Conservation (phyloP, 2,113 vertebrate genomes). For the Labeo rohita region DNA sequence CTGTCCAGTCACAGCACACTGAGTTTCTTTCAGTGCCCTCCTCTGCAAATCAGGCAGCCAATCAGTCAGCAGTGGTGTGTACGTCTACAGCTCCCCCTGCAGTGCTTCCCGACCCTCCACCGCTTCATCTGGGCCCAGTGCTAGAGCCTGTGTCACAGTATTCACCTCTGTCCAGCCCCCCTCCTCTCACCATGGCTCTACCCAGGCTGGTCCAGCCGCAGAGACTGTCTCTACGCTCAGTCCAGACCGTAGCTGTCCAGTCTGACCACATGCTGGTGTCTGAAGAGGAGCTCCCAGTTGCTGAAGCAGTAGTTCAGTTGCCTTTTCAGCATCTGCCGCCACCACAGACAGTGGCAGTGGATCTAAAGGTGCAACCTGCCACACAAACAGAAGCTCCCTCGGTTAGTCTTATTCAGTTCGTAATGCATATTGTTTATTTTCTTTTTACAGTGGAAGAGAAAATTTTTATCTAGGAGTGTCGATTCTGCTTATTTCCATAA, state of each 20-base stretch:
- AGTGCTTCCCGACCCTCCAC: slow-evolving; percentile 77
- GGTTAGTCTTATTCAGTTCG: slow-evolving; percentile 74
- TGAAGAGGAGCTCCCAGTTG: slow-evolving; percentile 86
- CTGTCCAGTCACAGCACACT: slow-evolving; percentile 76
- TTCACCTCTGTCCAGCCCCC: slow-evolving; percentile 55
- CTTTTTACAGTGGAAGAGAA: not conserved
- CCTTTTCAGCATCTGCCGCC: slow-evolving; percentile 89
- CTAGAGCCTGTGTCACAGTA: slow-evolving; percentile 75
- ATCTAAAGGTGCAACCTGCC: slow-evolving; percentile 86
- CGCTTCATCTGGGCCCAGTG: slow-evolving; percentile 79
- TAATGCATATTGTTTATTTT: not conserved
- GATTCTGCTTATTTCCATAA: not conserved
- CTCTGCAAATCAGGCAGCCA: slow-evolving; percentile 67
- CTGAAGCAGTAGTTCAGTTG: slow-evolving; percentile 88
- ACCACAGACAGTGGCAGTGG: slow-evolving; percentile 91
- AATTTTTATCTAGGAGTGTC: not conserved
- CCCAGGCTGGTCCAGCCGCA: slow-evolving; percentile 81
- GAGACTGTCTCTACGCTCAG: slow-evolving; percentile 81
- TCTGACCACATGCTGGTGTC: slow-evolving; percentile 85
- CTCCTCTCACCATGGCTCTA: slow-evolving; percentile 70
- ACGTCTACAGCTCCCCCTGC: slow-evolving; percentile 80
- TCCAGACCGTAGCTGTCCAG: slow-evolving; percentile 85
- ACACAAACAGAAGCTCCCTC: slow-evolving; percentile 76
- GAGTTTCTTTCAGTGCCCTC: slow-evolving; percentile 71
- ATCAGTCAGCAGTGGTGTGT: slow-evolving; percentile 77